Conservation (phyloP, 1,140 invertebrate genomes). For the Euschistus heros region DNA sequence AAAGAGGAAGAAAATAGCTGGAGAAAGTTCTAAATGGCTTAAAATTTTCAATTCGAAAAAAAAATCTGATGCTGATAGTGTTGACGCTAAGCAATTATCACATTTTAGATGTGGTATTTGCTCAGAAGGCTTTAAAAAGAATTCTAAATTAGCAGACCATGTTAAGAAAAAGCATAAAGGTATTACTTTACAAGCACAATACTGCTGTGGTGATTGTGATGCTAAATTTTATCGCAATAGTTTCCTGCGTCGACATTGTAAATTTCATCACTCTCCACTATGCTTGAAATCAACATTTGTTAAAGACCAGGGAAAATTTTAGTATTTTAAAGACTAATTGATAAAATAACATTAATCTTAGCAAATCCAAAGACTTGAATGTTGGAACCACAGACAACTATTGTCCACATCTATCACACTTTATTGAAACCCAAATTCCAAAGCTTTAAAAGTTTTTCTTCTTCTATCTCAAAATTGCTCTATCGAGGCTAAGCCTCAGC, state of each 20-base stretch:
- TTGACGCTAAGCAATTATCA: constrained; percentile 8
- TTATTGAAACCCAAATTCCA: no score
- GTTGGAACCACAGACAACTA: no score
- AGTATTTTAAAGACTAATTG: no score
- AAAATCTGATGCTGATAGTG: constrained; percentile 4
- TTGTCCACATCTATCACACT: no score
- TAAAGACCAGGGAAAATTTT: constrained; percentile 4
- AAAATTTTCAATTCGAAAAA: constrained; percentile 12
- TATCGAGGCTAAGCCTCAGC: no score
- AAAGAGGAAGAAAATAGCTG: constrained; percentile 26
- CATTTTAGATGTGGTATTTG: constrained; percentile 32
- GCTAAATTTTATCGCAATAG: constrained; percentile 33
- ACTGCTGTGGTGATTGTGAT: constrained; percentile 32
- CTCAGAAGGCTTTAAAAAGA: constrained; percentile 28
- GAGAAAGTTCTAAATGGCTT: constrained; percentile 15
- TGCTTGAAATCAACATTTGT: constrained; percentile 26
- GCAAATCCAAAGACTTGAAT: no score
- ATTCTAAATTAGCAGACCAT: constrained; percentile 30
- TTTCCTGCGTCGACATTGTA: constrained; percentile 31
- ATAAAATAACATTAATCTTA: no score
- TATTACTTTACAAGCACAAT: constrained; percentile 29
- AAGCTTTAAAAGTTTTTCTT: no score
- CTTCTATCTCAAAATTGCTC: no score
- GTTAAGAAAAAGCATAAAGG: constrained; percentile 27
- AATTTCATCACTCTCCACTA: constrained; percentile 31